Evolutionary conservation across 2,113 vertebrate genomes (phyloP).

Genomic region (Pongo pygmaeus): DNA sequence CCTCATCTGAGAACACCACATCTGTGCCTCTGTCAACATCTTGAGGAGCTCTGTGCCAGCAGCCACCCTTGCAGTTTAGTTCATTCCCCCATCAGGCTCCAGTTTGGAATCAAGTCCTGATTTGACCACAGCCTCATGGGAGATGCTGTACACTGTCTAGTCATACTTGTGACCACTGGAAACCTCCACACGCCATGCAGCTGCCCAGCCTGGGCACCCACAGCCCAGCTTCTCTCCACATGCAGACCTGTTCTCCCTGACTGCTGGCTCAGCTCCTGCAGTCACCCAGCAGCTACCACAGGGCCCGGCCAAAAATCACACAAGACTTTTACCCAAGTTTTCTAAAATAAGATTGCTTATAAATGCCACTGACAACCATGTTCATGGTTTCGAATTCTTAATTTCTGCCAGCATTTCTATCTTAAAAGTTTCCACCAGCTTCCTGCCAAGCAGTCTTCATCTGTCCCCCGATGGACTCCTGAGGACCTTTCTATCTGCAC

Average conservation of each 20-base stretch:
- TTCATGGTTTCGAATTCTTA: background rate
- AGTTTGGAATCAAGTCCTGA: background rate
- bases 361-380: background rate
- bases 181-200: background rate
- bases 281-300: background rate
- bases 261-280: accelerated
- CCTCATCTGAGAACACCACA: background rate
- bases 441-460: too few relatives aligned
- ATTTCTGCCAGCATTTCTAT: background rate
- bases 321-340: background rate
- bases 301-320: background rate
- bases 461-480: background rate
- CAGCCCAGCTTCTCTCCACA: background rate
- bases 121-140: background rate
- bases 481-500: too few relatives aligned
- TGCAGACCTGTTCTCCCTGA: background rate
- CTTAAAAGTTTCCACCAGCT: background rate
- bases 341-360: background rate
- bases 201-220: background rate
- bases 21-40: background rate
- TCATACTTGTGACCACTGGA: background rate
- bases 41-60: background rate
- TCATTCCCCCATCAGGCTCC: background rate
- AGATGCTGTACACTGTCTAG: background rate
- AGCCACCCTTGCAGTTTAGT: background rate